A percentile compares a stretch with the other conserved stretches of the same genome.
These are phyloP conservation scores for Caenorhabditis auriculariae DNA, from an alignment of 2,888 invertebrate species.

Conservation along the genomic window DNA sequence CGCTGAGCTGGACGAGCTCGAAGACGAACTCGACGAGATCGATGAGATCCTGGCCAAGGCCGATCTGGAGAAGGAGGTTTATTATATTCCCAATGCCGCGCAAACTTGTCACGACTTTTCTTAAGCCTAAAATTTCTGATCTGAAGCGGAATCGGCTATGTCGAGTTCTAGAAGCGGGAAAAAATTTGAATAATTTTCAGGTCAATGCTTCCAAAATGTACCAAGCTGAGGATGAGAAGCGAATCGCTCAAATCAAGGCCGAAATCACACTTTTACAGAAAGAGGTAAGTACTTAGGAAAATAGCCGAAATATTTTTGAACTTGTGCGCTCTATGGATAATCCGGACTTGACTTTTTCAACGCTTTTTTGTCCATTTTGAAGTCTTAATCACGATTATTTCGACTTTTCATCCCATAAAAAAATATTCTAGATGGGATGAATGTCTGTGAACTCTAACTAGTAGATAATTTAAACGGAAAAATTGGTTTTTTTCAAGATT, in stretches of 20 bases:
- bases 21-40: conserved; percentile 59
- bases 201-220: conserved; percentile 22
- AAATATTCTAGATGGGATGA: too few species aligned
- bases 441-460: too few species aligned
- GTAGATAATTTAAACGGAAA: too few species aligned
- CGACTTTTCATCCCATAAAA: too few species aligned
- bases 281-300: conserved; percentile 26
- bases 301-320: too few species aligned
- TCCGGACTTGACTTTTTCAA: too few species aligned
- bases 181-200: conserved; percentile 5
- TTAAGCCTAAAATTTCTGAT: background rate
- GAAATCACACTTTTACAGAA: conserved; percentile 28
- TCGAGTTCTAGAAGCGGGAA: too few species aligned
- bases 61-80: conserved; percentile 39
- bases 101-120: background rate
- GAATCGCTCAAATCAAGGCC: conserved; percentile 27
- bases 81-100: background rate
- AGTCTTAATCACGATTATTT: too few species aligned
- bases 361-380: too few species aligned
- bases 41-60: conserved; percentile 36
- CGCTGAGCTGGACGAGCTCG: conserved; percentile 64
- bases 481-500: too few species aligned
- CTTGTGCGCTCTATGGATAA: too few species aligned
- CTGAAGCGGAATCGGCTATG: too few species aligned
- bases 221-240: conserved; percentile 29